These are phyloP conservation scores for Salvator merianae DNA, from an alignment of 2,113 vertebrate species.

Conservation along the genomic window DNA sequence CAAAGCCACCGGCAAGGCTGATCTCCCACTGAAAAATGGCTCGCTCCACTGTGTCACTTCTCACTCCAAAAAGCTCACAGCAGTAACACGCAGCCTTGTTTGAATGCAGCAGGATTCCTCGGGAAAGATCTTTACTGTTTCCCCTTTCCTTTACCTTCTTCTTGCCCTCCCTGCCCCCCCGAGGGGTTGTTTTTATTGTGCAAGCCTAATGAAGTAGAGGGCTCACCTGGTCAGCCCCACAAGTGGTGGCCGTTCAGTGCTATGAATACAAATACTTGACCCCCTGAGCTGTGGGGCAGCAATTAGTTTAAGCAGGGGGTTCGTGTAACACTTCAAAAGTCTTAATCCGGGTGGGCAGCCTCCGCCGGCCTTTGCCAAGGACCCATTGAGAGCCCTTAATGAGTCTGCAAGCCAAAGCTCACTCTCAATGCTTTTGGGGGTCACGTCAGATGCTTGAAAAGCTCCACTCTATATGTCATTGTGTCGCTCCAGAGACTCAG, in stretches of 20 bases:
- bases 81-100: not conserved
- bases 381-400: slow-evolving; percentile 71
- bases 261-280: slow-evolving; percentile 84
- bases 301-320: slow-evolving; percentile 79
- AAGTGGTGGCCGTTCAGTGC: slow-evolving; percentile 69
- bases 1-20: not conserved
- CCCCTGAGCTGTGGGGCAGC: slow-evolving; percentile 74
- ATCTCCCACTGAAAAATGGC: not conserved
- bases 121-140: not conserved
- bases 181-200: slow-evolving; percentile 64
- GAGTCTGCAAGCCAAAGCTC: slow-evolving; percentile 65
- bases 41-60: not conserved
- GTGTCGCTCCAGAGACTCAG: slow-evolving; percentile 67
- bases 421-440: slow-evolving; percentile 68
- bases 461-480: slow-evolving; percentile 76
- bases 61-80: not conserved
- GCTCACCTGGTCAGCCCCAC: slow-evolving; percentile 72
- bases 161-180: not conserved
- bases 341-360: slow-evolving; percentile 74
- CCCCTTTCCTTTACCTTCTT: slow-evolving; percentile 8
- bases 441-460: slow-evolving; percentile 73
- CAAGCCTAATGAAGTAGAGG: slow-evolving; percentile 66
- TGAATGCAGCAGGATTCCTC: not conserved
- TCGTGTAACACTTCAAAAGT: slow-evolving; percentile 80
- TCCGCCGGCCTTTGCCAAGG: slow-evolving; percentile 68